These are phyloP conservation scores for Pasiphila rectangulata DNA, from an alignment of 2,888 invertebrate species.

Conservation along the genomic window DNA sequence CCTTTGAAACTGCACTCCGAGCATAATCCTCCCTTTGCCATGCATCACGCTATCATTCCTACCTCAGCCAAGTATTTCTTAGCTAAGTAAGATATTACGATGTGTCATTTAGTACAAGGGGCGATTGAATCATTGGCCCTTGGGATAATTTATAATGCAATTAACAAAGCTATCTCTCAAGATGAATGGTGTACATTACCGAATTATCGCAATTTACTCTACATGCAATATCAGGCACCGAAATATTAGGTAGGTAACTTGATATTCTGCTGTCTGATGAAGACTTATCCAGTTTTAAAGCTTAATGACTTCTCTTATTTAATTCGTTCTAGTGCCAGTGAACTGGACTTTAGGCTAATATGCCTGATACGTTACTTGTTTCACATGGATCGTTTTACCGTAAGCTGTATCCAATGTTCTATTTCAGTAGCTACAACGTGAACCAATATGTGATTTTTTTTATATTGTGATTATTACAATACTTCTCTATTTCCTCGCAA, in stretches of 20 bases:
- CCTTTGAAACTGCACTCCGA: neutral
- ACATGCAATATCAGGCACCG: neutral
- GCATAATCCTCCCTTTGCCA: constrained; percentile 1
- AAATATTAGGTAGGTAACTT: constrained; percentile 4
- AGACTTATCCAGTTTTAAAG: constrained; percentile 3
- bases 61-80: constrained; percentile 11
- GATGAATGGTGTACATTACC: constrained; percentile 5
- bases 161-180: constrained; percentile 43
- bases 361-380: no score
- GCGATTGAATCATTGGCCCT: constrained; percentile 30
- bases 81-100: constrained; percentile 8
- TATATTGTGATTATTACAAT: no score
- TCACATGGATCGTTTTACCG: no score
- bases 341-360: no score
- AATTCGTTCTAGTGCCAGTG: no score
- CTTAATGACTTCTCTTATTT: neutral
- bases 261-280: constrained; percentile 1
- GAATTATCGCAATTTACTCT: constrained; percentile 2
- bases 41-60: constrained; percentile 3
- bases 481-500: no score
- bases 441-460: no score
- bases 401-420: no score
- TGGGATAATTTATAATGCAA: constrained; percentile 42
- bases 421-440: no score
- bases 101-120: constrained; percentile 30